A percentile compares a stretch with the other conserved stretches of the same genome.
These are phyloP conservation scores for Phrynosoma blainvillii DNA, from an alignment of 2,113 vertebrate genomes.

Conservation along the genomic window DNA sequence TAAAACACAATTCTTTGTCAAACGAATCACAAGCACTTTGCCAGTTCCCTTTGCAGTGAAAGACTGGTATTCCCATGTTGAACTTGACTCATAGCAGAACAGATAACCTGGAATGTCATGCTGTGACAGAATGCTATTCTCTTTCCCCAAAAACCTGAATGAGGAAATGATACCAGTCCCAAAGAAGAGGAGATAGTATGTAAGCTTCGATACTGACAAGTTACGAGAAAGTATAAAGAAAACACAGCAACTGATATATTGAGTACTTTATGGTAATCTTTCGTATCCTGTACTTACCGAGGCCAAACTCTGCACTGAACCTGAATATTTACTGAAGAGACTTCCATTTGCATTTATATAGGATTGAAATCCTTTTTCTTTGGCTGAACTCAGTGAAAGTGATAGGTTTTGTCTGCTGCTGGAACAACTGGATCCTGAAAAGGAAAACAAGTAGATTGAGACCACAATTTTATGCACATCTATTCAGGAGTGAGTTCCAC, in stretches of 20 bases:
- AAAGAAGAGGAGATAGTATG: not conserved
- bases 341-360: slow-evolving; percentile 78
- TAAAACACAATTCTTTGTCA: not conserved
- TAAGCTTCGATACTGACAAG: not conserved
- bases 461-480: not conserved
- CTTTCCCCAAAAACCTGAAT: not conserved
- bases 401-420: slow-evolving; percentile 86
- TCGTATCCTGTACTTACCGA: slow-evolving; percentile 80
- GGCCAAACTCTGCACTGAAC: slow-evolving; percentile 88
- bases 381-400: slow-evolving; percentile 83
- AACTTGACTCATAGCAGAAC: too few species aligned
- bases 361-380: slow-evolving; percentile 81
- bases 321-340: slow-evolving; percentile 87
- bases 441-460: slow-evolving; percentile 28
- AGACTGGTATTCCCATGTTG: not conserved
- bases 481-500: not conserved
- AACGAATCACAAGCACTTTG: not conserved
- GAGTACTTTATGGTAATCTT: not conserved
- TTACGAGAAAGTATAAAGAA: not conserved
- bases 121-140: not conserved
- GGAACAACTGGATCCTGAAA: slow-evolving; percentile 85
- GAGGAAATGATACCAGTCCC: not conserved
- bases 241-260: not conserved
- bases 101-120: not conserved
- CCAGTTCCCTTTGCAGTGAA: not conserved